Base-by-base conservation (phyloP, 1,140 invertebrate genomes). In the Himalopsyche phryganea region DNA sequence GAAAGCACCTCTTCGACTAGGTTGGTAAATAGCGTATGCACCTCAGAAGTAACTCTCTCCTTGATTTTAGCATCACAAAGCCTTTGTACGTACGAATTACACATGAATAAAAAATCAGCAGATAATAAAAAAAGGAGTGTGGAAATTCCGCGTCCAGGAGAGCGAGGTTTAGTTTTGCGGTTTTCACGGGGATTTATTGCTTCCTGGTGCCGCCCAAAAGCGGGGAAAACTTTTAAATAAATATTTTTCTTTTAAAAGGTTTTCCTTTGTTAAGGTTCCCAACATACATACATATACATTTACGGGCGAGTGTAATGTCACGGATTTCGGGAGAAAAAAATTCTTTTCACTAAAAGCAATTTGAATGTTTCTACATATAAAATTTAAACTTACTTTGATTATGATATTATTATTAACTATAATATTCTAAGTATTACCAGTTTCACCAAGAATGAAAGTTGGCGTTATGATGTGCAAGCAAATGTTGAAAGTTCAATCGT, bases 181-280 rank as follows among this genome's bases (percentile, higher is more conserved):
- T 45, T 42, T 58, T 33, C 61, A 51, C 50, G 52, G 46, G 52
- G 50, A 63, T 63, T 63, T 63, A 63, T 63, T 48, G 52, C 51
- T 51, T 63, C 50, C 56, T 52, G 56, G 18, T 19, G 23, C 33
- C 61, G 56, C 57, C 56, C 61, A 19, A 35, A 58, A 42, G 17
- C 50, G 46, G 51, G 56, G 61, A 54, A 63, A 63, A 63, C 56
- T 59, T 63, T 63, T 59, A 59, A 63, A 63, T 59, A 55, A 59
- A 63, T 55, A 56, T 56, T 63, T 59, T 63, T 63, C 42, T 47
- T 55, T 47, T 17, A 4, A 45, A 23, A 38, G 38, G 52, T 6
- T 38, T 55, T 54, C 40, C 52, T 38, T 55, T 47, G 23, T 44
- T 44, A 13, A 28, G 3, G 23, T 28, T 28, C 9, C 9, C 23